Evolutionary conservation across 2,888 invertebrate species (phyloP).

Genomic region (Mycalesis mineus): DNA sequence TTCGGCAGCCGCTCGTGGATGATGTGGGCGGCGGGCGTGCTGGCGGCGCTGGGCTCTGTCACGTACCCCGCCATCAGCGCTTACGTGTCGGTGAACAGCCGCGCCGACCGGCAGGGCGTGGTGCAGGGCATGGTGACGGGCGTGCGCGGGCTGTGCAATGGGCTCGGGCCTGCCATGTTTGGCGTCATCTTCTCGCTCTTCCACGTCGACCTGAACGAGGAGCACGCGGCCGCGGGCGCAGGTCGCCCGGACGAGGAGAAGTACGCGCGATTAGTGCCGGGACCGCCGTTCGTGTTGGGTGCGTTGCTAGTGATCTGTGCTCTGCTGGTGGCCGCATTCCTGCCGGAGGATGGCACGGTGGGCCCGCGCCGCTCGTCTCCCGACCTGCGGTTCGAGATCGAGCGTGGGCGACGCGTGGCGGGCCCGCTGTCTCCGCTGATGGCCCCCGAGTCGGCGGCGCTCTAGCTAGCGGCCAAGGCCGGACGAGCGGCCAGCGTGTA

Average conservation of each 20-base stretch:
- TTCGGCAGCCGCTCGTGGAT: constrained; percentile 98
- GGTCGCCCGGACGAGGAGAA: constrained; percentile 66
- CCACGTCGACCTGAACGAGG: constrained; percentile 96
- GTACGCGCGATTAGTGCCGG: constrained; percentile 89
- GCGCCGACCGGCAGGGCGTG: constrained; percentile 97
- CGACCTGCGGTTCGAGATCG: constrained; percentile 89
- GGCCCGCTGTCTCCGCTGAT: constrained; percentile 88
- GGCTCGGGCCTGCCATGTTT: constrained; percentile 98
- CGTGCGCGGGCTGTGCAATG: constrained; percentile 98
- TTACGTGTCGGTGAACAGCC: constrained; percentile 97
- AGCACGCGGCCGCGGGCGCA: constrained; percentile 59
- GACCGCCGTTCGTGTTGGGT: constrained; percentile 99
- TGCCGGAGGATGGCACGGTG: constrained; percentile 81
- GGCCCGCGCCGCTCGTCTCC: constrained; percentile 76
- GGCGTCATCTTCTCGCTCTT: constrained; percentile 99
- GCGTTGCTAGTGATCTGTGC: constrained; percentile 97
- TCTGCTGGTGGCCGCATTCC: constrained; percentile 92
- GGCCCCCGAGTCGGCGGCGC: constrained; percentile 86
- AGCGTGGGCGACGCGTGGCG: constrained; percentile 86
- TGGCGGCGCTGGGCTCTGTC: constrained; percentile 96
- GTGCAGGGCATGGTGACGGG: constrained; percentile 99
- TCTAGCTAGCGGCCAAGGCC: constrained; percentile 76
- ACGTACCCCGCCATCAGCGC: constrained; percentile 99
- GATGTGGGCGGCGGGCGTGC: constrained; percentile 99
- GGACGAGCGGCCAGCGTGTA: constrained; percentile 70